Base-by-base conservation (phyloP, 2,113 vertebrate genomes). In the Ploceus nigricollis region DNA sequence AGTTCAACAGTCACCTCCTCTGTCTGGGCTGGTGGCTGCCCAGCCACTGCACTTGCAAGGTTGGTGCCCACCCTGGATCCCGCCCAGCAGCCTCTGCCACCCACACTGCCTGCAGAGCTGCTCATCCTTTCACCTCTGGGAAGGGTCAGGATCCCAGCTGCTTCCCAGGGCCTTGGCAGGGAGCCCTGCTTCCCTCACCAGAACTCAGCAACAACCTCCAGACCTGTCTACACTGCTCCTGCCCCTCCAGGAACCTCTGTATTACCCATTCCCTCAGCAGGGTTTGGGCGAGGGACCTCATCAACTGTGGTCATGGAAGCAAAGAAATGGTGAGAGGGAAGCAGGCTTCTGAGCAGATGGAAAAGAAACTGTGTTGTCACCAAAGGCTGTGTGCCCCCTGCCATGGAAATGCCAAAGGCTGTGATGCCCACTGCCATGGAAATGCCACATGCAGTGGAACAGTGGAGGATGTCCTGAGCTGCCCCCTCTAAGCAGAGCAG, bases 381-480 rank as follows among this genome's bases (percentile, higher is more conserved):
- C 5, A 45, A 54, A 44, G 45, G 35, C 25, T 35, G 64, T 25
- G 66, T 39, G 47, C n/a, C 37, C 73, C 13, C 15, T 37, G 70
- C 45, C 20, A 2, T 18, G 33, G 76, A 37, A 44, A 35, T 31
- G n/a, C 50, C 72, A 39, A 57, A 42, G 39, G 35, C 25, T 47
- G 58, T n/a, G 68, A 19, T 35, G 54, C 33, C 42, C 79, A 13
- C 18, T 37, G 71, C 40, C 22, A 3, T 28, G 35, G 73, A 35
- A 42, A 20, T 21, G 40, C 56, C 76, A 30, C 0, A 3, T 24
- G 23, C 53, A 21, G 35, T 13, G 35, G 39, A 44, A 13, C 13
- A 48, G 37, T 1, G 6, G 37, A 50, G 53, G 58, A 40, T 44
- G 58, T 3, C 33, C 37, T 0, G 1, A 60, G 37, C 37, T 71